Percentiles rank a stretch among this genome's conserved stretches.
phyloP scores from a whole-genome alignment of 2,888 invertebrate species.

The Thelaira solivaga region DNA sequence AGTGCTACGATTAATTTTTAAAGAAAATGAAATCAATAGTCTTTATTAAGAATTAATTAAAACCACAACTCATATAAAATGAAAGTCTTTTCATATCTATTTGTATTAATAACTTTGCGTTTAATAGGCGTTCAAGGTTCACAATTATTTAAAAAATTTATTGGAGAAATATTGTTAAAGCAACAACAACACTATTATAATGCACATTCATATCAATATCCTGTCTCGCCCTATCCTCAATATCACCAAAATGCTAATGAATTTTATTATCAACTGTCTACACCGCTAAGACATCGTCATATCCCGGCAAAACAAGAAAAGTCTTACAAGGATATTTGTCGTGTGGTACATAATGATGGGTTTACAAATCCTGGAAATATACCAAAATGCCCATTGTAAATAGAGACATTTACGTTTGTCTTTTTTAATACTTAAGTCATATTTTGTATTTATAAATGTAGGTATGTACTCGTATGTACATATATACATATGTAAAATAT shows the following conservation, averaged over 20 bases:
- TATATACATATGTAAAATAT: too few relatives aligned
- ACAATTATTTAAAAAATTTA: slow-evolving; percentile 7
- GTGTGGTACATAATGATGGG: slow-evolving; percentile 69
- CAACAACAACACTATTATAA: slow-evolving; percentile 57
- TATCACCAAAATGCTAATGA: slow-evolving; percentile 47
- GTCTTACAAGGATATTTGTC: slow-evolving; percentile 70
- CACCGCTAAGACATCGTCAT: not conserved
- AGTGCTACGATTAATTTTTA: not conserved
- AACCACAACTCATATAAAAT: slow-evolving; percentile 24
- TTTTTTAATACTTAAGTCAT: too few relatives aligned
- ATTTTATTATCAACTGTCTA: slow-evolving; percentile 37
- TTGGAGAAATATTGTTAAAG: not conserved
- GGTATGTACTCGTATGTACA: too few relatives aligned
- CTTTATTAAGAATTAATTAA: not conserved
- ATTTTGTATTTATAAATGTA: not conserved
- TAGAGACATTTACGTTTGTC: too few relatives aligned
- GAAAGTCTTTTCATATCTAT: slow-evolving; percentile 8
- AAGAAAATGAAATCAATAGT: slow-evolving; percentile 6
- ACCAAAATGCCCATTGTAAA: slow-evolving; percentile 68
- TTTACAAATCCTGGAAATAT: slow-evolving; percentile 70
- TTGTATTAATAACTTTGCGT: slow-evolving; percentile 1
- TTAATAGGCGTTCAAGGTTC: slow-evolving; percentile 1
- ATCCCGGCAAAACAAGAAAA: slow-evolving; percentile 27
- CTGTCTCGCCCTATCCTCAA: slow-evolving; percentile 14
- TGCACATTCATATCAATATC: slow-evolving; percentile 53